Base-by-base conservation (phyloP, 2,888 invertebrate species). In the Cerastoderma edule region DNA sequence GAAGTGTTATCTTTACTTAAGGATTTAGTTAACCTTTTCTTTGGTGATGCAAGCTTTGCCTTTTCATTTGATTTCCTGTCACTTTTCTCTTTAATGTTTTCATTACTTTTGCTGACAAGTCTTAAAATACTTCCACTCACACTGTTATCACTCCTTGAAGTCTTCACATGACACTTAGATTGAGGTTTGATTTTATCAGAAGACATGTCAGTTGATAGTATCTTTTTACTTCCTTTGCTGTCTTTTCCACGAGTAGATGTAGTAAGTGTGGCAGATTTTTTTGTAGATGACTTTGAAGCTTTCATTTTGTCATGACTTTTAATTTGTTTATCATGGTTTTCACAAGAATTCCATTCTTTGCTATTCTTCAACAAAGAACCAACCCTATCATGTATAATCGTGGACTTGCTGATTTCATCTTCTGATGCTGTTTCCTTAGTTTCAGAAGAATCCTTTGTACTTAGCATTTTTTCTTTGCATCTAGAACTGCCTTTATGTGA, bases 11-110 rank as follows among this genome's bases (percentile, higher is more conserved):
- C 8, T 22, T 48, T 70, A 19, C 53, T 64, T 2, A 27, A 33
- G n/a, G 30, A 53, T 32, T 70, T 70, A 8, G 33, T 64, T 6
- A 53, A 35, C 19, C 39, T 64, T 64, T 63, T 70, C 39, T 63
- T 69, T 27, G 60, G 60, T 22, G 60, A 60, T 39, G 60, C 39
- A 33, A 50, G 24, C 24, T 53, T 50, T 53, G 53, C 22, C 27
- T 60, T 60, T 22, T n/a, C n/a, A 1, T 2, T n/a, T 60, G 22
- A 22, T 60, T 35, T 10, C 22, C 39, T 16, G 27, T 27, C 24
- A n/a, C n/a, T n/a, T n/a, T 60, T 60, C 27, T 60, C 60, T n/a
- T 60, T 60, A 5, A 39, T 1, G 6, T 19, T 60, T 35, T 60
- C 60, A 39, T 39, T 60, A 39, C 22, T 22, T 60, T 39, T 60